Evolutionary conservation across 2,113 vertebrate genomes (phyloP).

Genomic region (Amphiprion percula): DNA sequence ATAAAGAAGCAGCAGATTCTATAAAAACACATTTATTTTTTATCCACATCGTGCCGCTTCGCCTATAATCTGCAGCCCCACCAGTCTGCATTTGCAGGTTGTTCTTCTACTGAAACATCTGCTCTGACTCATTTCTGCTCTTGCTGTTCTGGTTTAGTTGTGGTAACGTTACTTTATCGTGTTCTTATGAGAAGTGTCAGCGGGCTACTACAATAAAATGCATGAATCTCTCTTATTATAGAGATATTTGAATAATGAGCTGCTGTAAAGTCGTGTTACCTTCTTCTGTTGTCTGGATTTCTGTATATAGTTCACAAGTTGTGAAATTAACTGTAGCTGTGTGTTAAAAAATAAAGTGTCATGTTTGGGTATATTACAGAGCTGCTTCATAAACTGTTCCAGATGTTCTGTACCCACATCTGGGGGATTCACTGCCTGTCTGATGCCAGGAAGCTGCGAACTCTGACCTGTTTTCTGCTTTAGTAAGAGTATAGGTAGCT

Average conservation of each 20-base stretch:
- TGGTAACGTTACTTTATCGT: not conserved
- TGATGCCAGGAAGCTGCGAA: not conserved
- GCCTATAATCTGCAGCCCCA: not conserved
- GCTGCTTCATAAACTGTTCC: too few relatives aligned
- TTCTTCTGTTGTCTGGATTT: constrained; percentile 12
- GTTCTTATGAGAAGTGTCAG: not conserved
- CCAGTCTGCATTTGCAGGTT: too few relatives aligned
- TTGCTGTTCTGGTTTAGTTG: not conserved
- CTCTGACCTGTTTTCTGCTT: not conserved
- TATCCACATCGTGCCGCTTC: not conserved
- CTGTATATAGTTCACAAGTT: constrained; percentile 59
- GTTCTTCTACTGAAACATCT: not conserved
- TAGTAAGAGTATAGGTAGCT: not conserved
- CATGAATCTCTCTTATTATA: not conserved
- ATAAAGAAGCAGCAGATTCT: not conserved
- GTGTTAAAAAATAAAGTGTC: constrained; percentile 31
- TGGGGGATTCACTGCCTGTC: not conserved
- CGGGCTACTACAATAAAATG: not conserved
- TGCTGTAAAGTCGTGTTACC: not conserved
- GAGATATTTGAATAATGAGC: not conserved
- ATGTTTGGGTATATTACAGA: not conserved
- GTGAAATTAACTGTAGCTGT: constrained; percentile 23
- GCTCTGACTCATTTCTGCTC: not conserved
- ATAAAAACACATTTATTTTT: not conserved
- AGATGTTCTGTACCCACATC: too few relatives aligned